These are phyloP conservation scores for Mizuhopecten yessoensis DNA, from an alignment of 1,140 invertebrate genomes.

Conservation along the genomic window DNA sequence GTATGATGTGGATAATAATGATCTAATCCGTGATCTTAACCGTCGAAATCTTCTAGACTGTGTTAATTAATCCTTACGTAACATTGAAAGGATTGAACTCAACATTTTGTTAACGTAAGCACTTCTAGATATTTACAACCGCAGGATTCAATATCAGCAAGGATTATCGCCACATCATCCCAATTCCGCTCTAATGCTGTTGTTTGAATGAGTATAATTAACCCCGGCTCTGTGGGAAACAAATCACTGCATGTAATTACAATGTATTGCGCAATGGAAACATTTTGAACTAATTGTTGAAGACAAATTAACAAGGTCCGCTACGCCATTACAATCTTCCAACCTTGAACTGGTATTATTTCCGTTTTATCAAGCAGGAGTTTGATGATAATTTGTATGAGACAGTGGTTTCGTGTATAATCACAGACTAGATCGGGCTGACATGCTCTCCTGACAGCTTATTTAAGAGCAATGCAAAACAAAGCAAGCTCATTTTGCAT, in stretches of 20 bases:
- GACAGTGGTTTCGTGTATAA: background rate
- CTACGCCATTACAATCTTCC: background rate
- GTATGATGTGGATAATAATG: too few relatives aligned
- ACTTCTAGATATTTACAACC: too few relatives aligned
- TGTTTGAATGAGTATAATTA: too few relatives aligned
- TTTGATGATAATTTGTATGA: background rate
- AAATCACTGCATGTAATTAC: background rate
- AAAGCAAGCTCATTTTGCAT: background rate
- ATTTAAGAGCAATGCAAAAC: background rate
- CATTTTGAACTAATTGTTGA: background rate
- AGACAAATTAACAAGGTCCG: background rate
- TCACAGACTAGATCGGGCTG: background rate
- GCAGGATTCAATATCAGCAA: too few relatives aligned
- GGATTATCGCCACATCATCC: too few relatives aligned
- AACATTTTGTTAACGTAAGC: too few relatives aligned
- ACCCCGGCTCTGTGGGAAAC: too few relatives aligned
- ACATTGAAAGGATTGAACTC: too few relatives aligned
- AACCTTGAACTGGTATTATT: background rate
- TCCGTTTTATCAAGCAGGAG: background rate
- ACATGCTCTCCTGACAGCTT: background rate
- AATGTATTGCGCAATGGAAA: background rate
- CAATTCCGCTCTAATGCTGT: too few relatives aligned
- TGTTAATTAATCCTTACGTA: too few relatives aligned
- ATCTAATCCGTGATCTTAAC: too few relatives aligned
- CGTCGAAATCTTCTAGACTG: too few relatives aligned